Evolutionary conservation across 2,113 vertebrate species (phyloP).

Genomic region (Balaeniceps rex): DNA sequence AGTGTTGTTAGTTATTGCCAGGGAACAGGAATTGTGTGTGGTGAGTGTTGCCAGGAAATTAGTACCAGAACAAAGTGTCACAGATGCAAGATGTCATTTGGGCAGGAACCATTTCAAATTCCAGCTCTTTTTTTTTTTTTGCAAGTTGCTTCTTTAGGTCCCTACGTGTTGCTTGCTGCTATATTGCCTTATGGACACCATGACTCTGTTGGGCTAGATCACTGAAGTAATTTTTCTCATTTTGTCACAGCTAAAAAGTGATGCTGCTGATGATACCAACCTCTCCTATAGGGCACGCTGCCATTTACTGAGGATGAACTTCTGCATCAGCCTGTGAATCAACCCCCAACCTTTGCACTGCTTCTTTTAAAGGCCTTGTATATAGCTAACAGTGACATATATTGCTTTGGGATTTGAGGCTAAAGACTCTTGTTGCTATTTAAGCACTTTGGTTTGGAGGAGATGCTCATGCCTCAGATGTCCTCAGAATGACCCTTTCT

Average conservation of each 20-base stretch:
- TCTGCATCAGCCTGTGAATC: not conserved
- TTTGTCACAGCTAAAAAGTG: not conserved
- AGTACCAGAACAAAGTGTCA: conserved; percentile 22
- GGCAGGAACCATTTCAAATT: not conserved
- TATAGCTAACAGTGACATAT: not conserved
- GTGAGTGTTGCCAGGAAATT: not conserved
- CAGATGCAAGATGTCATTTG: not conserved
- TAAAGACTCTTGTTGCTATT: not conserved
- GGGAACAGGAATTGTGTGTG: not conserved
- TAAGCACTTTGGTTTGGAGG: not conserved
- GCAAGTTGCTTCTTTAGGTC: not conserved
- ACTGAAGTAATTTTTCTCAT: not conserved
- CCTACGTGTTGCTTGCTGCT: not conserved
- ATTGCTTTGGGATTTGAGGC: not conserved
- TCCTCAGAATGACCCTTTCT: not conserved
- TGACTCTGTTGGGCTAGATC: not conserved
- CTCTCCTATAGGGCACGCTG: not conserved
- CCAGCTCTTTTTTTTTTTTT: not conserved
- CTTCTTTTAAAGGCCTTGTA: not conserved
- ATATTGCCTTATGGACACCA: not conserved
- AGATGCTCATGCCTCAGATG: not conserved
- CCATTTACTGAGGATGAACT: not conserved
- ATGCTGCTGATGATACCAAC: not conserved
- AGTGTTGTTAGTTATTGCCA: not conserved
- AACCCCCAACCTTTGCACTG: not conserved